A percentile compares a stretch with the other conserved stretches of the same genome.
These are phyloP conservation scores for Priocnemis perturbator DNA, from an alignment of 2,888 invertebrate genomes.

Conservation along the genomic window DNA sequence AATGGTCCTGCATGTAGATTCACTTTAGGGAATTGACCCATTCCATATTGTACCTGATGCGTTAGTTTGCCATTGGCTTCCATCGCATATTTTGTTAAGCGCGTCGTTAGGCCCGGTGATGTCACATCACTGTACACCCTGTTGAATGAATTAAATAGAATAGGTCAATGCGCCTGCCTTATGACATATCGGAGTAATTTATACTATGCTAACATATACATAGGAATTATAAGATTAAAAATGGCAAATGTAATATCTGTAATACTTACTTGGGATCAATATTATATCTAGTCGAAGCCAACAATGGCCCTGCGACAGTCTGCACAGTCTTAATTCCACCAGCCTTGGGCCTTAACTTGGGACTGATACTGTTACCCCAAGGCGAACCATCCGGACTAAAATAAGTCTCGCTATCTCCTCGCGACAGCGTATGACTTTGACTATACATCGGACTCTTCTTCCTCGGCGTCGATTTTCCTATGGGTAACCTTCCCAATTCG, in stretches of 20 bases:
- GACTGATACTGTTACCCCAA: conserved; percentile 65
- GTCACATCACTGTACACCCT: conserved; percentile 61
- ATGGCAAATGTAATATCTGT: no score
- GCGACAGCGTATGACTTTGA: conserved; percentile 42
- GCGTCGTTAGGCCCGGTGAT: conserved; percentile 69
- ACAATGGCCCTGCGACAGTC: conserved; percentile 74
- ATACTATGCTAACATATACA: neutral
- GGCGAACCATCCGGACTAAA: conserved; percentile 60
- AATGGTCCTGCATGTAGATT: conserved; percentile 67
- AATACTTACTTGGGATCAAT: conserved; percentile 74
- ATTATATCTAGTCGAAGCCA: conserved; percentile 75
- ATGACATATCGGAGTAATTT: neutral
- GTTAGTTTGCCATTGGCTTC: conserved; percentile 67
- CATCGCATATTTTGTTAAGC: conserved; percentile 69
- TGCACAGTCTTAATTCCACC: conserved; percentile 65
- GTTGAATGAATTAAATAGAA: neutral
- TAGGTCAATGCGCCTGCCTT: neutral
- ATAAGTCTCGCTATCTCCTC: conserved; percentile 49
- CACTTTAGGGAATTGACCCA: conserved; percentile 71
- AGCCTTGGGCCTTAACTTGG: conserved; percentile 62
- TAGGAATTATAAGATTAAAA: neutral
- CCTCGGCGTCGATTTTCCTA: conserved; percentile 29
- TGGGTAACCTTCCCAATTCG: conserved; percentile 32
- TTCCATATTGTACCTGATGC: conserved; percentile 67
- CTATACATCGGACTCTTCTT: conserved; percentile 32